Conservation (phyloP, 1,140 invertebrate genomes). For the Neuroterus valhalla region DNA sequence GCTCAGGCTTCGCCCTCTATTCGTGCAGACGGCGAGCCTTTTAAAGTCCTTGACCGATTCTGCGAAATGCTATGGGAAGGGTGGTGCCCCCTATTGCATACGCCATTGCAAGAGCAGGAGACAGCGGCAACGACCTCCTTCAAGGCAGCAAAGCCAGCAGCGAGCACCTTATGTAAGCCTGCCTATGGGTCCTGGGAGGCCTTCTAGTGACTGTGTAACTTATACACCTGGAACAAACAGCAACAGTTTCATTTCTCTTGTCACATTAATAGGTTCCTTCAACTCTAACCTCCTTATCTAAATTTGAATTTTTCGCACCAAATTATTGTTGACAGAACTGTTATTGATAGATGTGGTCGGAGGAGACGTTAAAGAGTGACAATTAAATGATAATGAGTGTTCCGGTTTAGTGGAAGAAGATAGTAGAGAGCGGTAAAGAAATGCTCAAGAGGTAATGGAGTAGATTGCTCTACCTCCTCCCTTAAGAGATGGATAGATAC, state of each 20-base stretch:
- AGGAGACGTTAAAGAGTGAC: too few relatives aligned
- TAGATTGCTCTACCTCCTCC: too few relatives aligned
- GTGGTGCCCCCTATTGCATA: constrained; percentile 27
- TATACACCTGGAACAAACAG: constrained; percentile 42
- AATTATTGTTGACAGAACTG: too few relatives aligned
- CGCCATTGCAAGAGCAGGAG: constrained; percentile 42
- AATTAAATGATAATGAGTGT: too few relatives aligned
- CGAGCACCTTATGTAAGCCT: constrained; percentile 51
- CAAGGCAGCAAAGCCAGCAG: constrained; percentile 53
- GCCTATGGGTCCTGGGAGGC: constrained; percentile 26
- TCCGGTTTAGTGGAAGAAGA: too few relatives aligned
- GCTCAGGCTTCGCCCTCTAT: constrained; percentile 14
- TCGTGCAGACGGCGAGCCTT: constrained; percentile 26
- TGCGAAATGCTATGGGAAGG: constrained; percentile 1
- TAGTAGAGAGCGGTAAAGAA: too few relatives aligned
- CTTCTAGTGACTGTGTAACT: constrained; percentile 39
- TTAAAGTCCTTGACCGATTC: constrained; percentile 30
- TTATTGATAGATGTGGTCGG: too few relatives aligned
- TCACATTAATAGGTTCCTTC: constrained; percentile 41
- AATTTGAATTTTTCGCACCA: too few relatives aligned
- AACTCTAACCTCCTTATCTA: constrained; percentile 41
- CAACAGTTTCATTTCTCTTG: constrained; percentile 39
- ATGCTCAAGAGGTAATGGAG: too few relatives aligned
- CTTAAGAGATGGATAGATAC: too few relatives aligned
- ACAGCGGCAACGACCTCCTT: constrained; percentile 56